These are phyloP conservation scores for Chalcosyrphus nemorum DNA, from an alignment of 2,888 invertebrate genomes.

Conservation along the genomic window DNA sequence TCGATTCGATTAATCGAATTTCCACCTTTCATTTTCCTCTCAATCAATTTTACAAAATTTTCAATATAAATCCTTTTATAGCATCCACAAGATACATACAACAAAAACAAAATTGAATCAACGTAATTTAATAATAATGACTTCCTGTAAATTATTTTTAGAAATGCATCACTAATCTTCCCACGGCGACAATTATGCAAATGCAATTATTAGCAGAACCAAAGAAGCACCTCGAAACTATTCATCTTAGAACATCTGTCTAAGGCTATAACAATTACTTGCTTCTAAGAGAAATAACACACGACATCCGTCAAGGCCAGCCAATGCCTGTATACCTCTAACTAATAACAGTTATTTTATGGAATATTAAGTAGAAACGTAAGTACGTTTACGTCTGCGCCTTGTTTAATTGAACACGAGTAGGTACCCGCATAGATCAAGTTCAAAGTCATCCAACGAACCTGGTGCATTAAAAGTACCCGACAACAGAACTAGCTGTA, in stretches of 20 bases:
- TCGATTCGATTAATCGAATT: too few relatives aligned
- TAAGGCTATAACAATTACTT: constrained; percentile 9
- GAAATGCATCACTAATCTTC: constrained; percentile 20
- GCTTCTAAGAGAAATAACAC: not conserved
- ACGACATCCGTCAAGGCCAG: constrained; percentile 31
- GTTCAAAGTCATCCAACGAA: constrained; percentile 69
- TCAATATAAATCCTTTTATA: not conserved
- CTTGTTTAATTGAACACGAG: constrained; percentile 29
- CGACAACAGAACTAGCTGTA: not conserved
- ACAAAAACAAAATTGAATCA: not conserved
- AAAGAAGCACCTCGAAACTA: constrained; percentile 16
- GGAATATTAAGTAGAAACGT: constrained; percentile 23
- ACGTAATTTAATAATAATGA: not conserved
- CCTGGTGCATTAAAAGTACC: constrained; percentile 37
- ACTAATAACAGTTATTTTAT: constrained; percentile 55
- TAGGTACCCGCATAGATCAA: constrained; percentile 47
- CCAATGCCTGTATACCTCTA: constrained; percentile 1
- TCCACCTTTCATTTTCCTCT: too few relatives aligned
- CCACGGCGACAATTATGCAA: constrained; percentile 31
- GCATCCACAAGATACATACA: not conserved
- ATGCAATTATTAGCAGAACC: constrained; percentile 6
- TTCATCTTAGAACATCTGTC: constrained; percentile 14
- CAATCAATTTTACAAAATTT: too few relatives aligned
- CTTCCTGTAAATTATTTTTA: constrained; percentile 39
- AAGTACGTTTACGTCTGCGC: not conserved